Evolutionary conservation across 2,113 vertebrate genomes (phyloP).

Genomic region (Rhinopithecus roxellana): DNA sequence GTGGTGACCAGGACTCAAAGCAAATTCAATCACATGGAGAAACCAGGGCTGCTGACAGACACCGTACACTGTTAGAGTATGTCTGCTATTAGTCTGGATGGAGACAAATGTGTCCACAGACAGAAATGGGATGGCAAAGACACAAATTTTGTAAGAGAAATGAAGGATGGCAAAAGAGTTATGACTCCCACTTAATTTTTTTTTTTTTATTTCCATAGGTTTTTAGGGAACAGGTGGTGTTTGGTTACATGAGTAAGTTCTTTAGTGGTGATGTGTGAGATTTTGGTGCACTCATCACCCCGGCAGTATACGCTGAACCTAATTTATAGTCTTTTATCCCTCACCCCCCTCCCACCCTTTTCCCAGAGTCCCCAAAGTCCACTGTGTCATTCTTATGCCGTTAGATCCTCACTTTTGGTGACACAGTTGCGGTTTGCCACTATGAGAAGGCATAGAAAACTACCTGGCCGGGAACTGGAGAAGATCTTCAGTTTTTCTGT

Average conservation of each 20-base stretch:
- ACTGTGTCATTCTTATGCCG: too few species aligned
- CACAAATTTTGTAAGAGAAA: constrained; percentile 91
- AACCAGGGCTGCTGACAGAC: constrained; percentile 87
- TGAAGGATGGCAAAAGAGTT: constrained; percentile 92
- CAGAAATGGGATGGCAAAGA: constrained; percentile 96
- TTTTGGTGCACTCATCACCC: too few species aligned
- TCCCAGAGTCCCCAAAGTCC: too few species aligned
- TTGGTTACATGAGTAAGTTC: too few species aligned
- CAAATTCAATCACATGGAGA: constrained; percentile 87
- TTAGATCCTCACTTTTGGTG: constrained; percentile 90
- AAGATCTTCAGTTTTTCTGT: neutral
- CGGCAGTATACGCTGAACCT: too few species aligned
- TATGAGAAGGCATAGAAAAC: constrained; percentile 91
- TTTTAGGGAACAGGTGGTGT: too few species aligned
- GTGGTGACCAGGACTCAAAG: constrained; percentile 62
- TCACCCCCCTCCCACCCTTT: too few species aligned
- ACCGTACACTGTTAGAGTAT: constrained; percentile 82
- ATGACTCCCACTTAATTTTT: constrained; percentile 75
- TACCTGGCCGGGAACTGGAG: neutral
- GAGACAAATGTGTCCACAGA: constrained; percentile 91
- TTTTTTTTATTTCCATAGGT: too few species aligned
- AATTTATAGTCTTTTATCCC: too few species aligned
- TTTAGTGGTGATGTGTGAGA: too few species aligned
- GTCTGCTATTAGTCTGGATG: constrained; percentile 91
- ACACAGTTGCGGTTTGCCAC: constrained; percentile 90